phyloP scores from a whole-genome alignment of 2,888 invertebrate genomes.

The Orchesellides sinensis region DNA sequence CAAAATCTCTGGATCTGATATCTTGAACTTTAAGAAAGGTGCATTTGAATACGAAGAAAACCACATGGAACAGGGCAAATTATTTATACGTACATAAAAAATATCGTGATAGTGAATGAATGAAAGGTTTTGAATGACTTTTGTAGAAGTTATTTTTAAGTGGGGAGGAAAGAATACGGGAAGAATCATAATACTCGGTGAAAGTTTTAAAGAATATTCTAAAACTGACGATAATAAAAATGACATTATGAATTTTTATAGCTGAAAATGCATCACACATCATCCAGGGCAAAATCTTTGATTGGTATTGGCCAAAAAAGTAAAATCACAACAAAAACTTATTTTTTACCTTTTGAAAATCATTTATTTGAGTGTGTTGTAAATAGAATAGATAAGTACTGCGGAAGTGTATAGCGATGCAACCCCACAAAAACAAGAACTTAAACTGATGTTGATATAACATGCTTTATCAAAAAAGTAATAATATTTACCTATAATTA shows the following conservation, averaged over 20 bases:
- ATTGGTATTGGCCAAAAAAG: constrained; percentile 48
- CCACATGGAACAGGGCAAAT: constrained; percentile 55
- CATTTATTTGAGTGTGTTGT: constrained; percentile 18
- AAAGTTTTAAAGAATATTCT: constrained; percentile 23
- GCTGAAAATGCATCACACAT: constrained; percentile 5
- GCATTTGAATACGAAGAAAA: constrained; percentile 13
- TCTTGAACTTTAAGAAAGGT: no score
- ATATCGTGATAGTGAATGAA: constrained; percentile 54
- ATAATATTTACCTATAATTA: constrained; percentile 40
- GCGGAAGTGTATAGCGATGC: background rate
- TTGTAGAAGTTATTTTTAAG: no score
- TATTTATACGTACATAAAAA: constrained; percentile 18
- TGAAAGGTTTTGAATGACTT: constrained; percentile 36
- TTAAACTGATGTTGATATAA: constrained; percentile 66
- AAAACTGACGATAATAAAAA: constrained; percentile 53
- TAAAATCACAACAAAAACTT: background rate
- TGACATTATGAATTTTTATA: constrained; percentile 43
- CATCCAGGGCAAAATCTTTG: constrained; percentile 8
- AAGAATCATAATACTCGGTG: constrained; percentile 55
- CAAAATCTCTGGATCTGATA: no score
- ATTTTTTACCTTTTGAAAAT: constrained; percentile 1
- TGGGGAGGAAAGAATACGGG: background rate
- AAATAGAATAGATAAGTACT: background rate
- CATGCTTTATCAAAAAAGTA: constrained; percentile 62
- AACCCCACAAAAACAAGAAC: constrained; percentile 58